These are phyloP conservation scores for Tetranychus truncatus DNA, from an alignment of 2,888 invertebrate genomes.

Conservation along the genomic window DNA sequence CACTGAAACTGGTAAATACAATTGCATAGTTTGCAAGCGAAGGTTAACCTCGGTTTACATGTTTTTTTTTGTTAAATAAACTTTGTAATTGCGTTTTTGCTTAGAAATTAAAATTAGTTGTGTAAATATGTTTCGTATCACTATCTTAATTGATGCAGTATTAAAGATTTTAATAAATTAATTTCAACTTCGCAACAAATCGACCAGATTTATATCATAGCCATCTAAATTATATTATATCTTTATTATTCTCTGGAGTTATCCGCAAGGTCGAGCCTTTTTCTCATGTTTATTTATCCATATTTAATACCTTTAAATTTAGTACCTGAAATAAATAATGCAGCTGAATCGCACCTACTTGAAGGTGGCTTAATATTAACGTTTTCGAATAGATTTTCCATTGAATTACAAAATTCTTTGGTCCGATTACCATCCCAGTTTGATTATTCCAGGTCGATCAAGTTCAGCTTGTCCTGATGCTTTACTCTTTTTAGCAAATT, in stretches of 20 bases:
- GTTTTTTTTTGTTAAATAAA: neutral
- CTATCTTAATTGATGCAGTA: too few species aligned
- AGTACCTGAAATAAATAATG: constrained; percentile 61
- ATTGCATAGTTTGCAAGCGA: neutral
- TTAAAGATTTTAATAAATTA: too few species aligned
- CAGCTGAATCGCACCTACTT: constrained; percentile 67
- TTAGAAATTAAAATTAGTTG: neutral
- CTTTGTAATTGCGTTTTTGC: neutral
- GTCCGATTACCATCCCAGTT: constrained; percentile 64
- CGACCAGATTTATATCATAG: too few species aligned
- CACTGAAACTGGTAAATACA: neutral
- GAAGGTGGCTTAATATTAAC: constrained; percentile 65
- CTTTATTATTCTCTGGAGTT: too few species aligned
- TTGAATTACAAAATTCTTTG: constrained; percentile 45
- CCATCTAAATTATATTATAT: too few species aligned
- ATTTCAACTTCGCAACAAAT: too few species aligned
- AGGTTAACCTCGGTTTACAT: neutral
- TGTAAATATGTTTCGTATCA: neutral
- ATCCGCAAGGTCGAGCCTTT: too few species aligned
- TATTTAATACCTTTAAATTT: constrained; percentile 35
- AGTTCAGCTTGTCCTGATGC: constrained; percentile 59
- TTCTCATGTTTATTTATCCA: neutral
- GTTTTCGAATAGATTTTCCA: constrained; percentile 46
- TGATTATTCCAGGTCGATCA: constrained; percentile 65
- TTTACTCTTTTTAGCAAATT: constrained; percentile 68